These are phyloP conservation scores for Pipistrellus pygmaeus DNA, from an alignment of 2,797 vertebrate genomes.

Conservation along the genomic window DNA sequence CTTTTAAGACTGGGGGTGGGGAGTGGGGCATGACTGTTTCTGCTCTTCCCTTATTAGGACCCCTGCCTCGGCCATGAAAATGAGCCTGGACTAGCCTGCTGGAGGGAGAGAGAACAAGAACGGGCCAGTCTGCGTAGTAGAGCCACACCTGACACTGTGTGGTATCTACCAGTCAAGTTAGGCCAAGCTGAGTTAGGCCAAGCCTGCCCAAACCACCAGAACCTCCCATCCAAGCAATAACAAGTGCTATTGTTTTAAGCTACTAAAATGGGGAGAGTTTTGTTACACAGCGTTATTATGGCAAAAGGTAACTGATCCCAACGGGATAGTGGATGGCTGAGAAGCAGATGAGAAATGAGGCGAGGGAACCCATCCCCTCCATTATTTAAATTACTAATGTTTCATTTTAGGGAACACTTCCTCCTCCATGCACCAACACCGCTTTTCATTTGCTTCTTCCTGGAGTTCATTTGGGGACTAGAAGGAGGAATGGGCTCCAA, in stretches of 20 bases:
- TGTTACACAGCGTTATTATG: background rate
- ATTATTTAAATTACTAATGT: background rate
- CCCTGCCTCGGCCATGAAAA: background rate
- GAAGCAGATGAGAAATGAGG: background rate
- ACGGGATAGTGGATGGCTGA: background rate
- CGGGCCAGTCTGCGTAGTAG: rapidly evolving
- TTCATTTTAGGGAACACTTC: background rate
- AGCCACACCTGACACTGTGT: background rate
- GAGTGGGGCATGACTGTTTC: too few species aligned
- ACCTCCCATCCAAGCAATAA: background rate
- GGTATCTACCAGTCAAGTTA: background rate
- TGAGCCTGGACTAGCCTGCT: background rate
- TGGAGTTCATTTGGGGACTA: constrained; percentile 35
- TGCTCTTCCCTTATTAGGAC: background rate
- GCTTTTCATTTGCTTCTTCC: constrained; percentile 53
- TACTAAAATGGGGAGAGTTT: background rate
- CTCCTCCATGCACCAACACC: background rate
- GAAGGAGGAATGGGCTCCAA: constrained; percentile 44
- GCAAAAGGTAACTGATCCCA: background rate
- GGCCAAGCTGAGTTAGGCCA: background rate
- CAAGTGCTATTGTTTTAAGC: background rate
- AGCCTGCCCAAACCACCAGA: background rate
- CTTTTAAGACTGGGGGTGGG: background rate
- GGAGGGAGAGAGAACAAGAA: background rate
- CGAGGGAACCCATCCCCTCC: background rate